These are phyloP conservation scores for Palythoa caribaeorum DNA, from an alignment of 92 coral and sea anemone genomes.

Conservation along the genomic window DNA sequence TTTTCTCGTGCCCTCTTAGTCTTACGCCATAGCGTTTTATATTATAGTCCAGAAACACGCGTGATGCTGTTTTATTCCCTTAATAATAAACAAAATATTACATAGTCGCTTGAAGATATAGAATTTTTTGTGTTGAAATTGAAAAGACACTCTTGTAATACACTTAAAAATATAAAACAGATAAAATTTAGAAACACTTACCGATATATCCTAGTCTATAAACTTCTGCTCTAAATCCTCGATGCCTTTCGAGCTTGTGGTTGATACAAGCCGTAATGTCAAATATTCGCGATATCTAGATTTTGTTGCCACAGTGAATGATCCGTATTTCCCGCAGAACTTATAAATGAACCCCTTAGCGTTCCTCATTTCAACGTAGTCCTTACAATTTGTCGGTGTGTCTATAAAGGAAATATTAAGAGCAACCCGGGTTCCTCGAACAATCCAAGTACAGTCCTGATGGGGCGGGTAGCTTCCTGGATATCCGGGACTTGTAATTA, in stretches of 20 bases:
- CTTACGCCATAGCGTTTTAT: too few species aligned
- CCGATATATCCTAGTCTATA: neutral
- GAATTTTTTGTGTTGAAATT: too few species aligned
- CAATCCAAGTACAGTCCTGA: conserved; percentile 1
- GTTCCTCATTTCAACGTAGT: neutral
- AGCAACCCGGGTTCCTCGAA: neutral
- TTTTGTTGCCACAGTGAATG: neutral
- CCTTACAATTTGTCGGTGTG: neutral
- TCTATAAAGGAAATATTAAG: neutral
- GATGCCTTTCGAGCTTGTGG: neutral
- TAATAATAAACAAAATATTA: too few species aligned
- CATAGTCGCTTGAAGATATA: too few species aligned
- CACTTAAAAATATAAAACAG: too few species aligned
- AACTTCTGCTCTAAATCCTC: neutral
- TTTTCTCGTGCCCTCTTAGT: too few species aligned
- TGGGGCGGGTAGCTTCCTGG: conserved; percentile 4
- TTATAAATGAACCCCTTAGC: neutral
- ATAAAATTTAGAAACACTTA: too few species aligned
- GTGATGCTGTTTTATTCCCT: too few species aligned
- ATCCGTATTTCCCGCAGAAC: neutral
- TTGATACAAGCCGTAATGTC: neutral
- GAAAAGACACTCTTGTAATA: too few species aligned
- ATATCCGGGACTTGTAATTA: conserved; percentile 10
- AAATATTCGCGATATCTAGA: too few species aligned
- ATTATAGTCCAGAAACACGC: too few species aligned